phyloP scores from a whole-genome alignment of 2,113 vertebrate genomes.

The Tragelaphus strepsiceros region DNA sequence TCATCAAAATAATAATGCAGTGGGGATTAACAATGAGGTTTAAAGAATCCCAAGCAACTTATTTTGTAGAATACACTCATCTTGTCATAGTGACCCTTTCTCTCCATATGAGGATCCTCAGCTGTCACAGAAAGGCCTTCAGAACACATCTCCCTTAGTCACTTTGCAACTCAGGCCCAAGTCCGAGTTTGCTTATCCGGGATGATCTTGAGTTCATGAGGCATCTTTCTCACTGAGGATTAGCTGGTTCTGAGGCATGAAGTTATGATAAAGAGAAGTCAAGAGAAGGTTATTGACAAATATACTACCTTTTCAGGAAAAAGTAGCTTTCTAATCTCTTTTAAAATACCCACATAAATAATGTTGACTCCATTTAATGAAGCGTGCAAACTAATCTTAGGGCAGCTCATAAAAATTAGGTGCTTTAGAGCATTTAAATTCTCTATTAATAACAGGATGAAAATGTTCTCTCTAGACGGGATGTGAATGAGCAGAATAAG shows the following conservation, averaged over 20 bases:
- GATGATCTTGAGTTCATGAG: background rate
- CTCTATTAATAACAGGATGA: background rate
- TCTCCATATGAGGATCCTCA: constrained; percentile 9
- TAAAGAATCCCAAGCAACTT: background rate
- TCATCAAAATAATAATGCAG: background rate
- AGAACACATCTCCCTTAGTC: background rate
- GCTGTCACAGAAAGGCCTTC: constrained; percentile 45
- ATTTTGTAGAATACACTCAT: constrained; percentile 21
- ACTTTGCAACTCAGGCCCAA: background rate
- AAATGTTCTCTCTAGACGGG: background rate
- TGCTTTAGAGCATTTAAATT: background rate
- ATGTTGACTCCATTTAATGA: background rate
- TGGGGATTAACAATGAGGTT: background rate
- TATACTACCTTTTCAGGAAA: background rate
- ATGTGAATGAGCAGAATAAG: background rate
- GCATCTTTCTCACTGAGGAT: constrained; percentile 8
- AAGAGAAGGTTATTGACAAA: background rate
- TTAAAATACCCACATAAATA: background rate
- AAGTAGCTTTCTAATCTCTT: background rate
- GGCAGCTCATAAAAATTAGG: background rate
- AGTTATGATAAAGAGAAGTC: background rate
- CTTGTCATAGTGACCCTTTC: constrained; percentile 47
- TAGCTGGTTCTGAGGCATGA: background rate
- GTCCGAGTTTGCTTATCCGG: background rate
- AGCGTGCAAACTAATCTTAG: background rate